Percentiles rank a stretch among this genome's conserved stretches.
These are phyloP conservation scores for Apodemus agrarius DNA, from an alignment of 2,797 vertebrate species.

Conservation along the genomic window DNA sequence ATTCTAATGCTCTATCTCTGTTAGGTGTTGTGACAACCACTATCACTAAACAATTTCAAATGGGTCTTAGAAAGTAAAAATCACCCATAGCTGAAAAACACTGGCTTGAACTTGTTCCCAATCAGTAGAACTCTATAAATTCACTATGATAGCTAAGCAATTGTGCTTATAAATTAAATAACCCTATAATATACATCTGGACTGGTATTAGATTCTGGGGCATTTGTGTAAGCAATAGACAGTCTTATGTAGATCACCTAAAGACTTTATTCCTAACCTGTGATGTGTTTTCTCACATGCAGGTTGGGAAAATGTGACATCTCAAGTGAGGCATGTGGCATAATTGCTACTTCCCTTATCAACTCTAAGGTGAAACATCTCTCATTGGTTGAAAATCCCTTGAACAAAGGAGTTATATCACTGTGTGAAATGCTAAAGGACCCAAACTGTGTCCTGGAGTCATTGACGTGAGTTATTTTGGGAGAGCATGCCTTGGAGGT, in stretches of 20 bases:
- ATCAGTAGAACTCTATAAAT: neutral
- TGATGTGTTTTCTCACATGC: neutral
- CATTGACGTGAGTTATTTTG: neutral
- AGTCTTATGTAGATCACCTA: fast-evolving
- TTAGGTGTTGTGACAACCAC: neutral
- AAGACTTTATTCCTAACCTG: fast-evolving
- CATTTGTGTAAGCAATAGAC: neutral
- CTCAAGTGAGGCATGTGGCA: neutral
- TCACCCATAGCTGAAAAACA: neutral
- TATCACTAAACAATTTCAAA: neutral
- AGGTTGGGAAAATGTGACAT: conserved; percentile 63
- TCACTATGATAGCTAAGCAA: fast-evolving
- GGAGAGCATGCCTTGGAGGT: too few relatives aligned
- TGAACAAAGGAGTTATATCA: neutral
- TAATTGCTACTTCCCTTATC: neutral
- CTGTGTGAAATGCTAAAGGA: conserved; percentile 14
- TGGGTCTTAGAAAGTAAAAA: neutral
- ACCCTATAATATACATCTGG: neutral
- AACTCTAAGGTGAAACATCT: conserved; percentile 10
- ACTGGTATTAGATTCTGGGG: neutral
- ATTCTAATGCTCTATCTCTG: neutral
- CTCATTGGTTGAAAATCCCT: neutral
- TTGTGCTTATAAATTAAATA: neutral
- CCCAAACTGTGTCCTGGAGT: neutral
- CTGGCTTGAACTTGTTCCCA: neutral